phyloP scores from a whole-genome alignment of 2,113 vertebrate genomes.

The Colossoma macropomum region DNA sequence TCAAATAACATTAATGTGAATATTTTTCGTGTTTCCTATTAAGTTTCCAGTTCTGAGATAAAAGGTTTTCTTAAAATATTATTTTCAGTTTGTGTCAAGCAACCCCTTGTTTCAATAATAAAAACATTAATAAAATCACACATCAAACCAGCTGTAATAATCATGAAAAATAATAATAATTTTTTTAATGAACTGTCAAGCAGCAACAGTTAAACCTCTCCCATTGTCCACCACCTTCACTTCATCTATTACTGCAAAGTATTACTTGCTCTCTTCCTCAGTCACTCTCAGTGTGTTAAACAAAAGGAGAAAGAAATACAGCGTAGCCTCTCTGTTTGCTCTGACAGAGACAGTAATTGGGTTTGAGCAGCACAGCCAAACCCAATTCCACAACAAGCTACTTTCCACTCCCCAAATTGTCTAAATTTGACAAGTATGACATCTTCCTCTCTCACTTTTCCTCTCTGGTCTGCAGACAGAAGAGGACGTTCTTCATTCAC shows the following conservation, averaged over 20 bases:
- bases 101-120: no score
- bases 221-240: constrained; percentile 4
- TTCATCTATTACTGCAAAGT: constrained; percentile 1
- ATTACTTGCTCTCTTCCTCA: constrained; percentile 9
- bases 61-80: no score
- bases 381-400: constrained; percentile 46
- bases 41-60: no score
- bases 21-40: no score
- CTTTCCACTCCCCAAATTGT: constrained; percentile 42
- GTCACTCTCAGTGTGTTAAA: constrained; percentile 16
- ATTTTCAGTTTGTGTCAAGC: no score
- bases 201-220: neutral
- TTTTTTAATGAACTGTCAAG: neutral
- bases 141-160: neutral
- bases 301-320: constrained; percentile 16
- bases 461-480: constrained; percentile 30
- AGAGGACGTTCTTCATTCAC: constrained; percentile 7
- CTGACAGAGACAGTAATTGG: constrained; percentile 49
- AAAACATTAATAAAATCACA: neutral
- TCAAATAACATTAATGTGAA: no score
- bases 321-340: constrained; percentile 8
- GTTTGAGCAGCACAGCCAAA: constrained; percentile 41
- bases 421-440: constrained; percentile 49
- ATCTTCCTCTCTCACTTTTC: constrained; percentile 35
- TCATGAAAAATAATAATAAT: neutral